These are phyloP conservation scores for Paraplagusia blochii DNA, from an alignment of 2,113 vertebrate species.

Conservation along the genomic window DNA sequence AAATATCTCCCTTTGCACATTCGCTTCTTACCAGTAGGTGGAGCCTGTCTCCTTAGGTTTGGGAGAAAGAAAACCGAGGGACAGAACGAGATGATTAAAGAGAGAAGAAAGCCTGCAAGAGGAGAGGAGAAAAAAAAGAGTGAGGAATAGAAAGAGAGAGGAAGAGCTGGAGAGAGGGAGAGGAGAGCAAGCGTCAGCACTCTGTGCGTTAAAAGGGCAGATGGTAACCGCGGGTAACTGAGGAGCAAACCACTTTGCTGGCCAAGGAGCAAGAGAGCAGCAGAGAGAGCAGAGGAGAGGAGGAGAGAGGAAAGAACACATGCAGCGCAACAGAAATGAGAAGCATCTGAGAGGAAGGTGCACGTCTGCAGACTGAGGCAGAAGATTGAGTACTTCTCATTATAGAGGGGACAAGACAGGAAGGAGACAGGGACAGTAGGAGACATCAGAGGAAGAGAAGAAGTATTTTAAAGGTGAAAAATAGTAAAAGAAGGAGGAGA, in stretches of 20 bases:
- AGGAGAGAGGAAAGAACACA: slow-evolving; percentile 53
- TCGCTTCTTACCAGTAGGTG: slow-evolving; percentile 58
- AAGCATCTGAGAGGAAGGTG: slow-evolving; percentile 54
- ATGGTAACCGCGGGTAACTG: slow-evolving; percentile 74
- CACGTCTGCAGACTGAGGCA: slow-evolving; percentile 38
- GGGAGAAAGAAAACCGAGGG: slow-evolving; percentile 35
- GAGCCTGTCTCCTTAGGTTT: slow-evolving; percentile 62
- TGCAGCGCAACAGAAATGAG: slow-evolving; percentile 50
- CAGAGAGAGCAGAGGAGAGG: slow-evolving; percentile 44
- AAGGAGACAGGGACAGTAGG: slow-evolving; percentile 16
- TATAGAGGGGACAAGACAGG: slow-evolving; percentile 47
- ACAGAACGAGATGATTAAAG: slow-evolving; percentile 59
- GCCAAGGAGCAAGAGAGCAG: slow-evolving; percentile 67
- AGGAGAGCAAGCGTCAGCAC: slow-evolving; percentile 67
- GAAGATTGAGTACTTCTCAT: slow-evolving; percentile 43
- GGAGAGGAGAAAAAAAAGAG: slow-evolving; percentile 26
- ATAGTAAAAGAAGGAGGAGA: slow-evolving; percentile 33
- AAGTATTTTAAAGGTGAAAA: slow-evolving; percentile 27
- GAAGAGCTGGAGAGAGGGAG: slow-evolving; percentile 2
- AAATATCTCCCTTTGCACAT: background rate
- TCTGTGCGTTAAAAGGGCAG: slow-evolving; percentile 71
- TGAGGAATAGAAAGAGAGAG: background rate
- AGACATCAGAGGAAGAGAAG: slow-evolving; percentile 7
- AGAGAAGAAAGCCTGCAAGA: slow-evolving; percentile 49
- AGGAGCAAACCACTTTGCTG: slow-evolving; percentile 70